Evolutionary conservation across 2,797 vertebrate genomes (phyloP).

Genomic region (Paguma larvata): DNA sequence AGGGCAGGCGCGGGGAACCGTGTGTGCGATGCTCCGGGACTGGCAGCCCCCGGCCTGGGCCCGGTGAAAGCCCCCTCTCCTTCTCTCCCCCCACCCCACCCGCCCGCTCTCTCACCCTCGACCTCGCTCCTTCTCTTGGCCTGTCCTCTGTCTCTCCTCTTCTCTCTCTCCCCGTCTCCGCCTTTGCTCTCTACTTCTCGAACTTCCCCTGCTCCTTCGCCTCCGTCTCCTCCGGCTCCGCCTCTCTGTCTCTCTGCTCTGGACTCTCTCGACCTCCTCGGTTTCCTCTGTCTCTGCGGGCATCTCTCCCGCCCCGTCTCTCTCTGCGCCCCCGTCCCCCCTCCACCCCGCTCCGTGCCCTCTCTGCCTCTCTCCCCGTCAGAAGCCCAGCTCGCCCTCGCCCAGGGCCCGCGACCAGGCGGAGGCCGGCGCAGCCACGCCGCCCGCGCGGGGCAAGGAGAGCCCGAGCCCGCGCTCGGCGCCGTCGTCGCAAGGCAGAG

Average conservation of each 20-base stretch:
- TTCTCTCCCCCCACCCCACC: conserved; percentile 78
- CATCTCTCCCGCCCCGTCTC: neutral
- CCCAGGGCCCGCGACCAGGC: conserved; percentile 88
- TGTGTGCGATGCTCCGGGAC: conserved; percentile 83
- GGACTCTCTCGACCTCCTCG: conserved; percentile 69
- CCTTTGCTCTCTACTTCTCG: neutral
- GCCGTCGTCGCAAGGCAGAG: conserved; percentile 87
- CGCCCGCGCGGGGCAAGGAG: conserved; percentile 87
- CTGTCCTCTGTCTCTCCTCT: conserved; percentile 16
- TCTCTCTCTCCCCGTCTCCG: neutral
- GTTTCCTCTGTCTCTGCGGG: conserved; percentile 80
- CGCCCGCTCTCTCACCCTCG: conserved; percentile 35
- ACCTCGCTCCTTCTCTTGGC: neutral
- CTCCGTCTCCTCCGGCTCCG: conserved; percentile 5
- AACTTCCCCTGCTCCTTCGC: neutral
- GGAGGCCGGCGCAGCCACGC: conserved; percentile 86
- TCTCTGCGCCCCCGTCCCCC: conserved; percentile 86
- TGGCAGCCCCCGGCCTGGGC: conserved; percentile 73
- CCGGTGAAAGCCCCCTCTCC: conserved; percentile 82
- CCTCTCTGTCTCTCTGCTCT: conserved; percentile 64
- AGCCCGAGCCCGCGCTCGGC: conserved; percentile 90
- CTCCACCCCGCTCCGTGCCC: conserved; percentile 80
- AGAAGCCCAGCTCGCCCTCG: conserved; percentile 92
- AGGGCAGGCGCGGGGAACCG: conserved; percentile 84
- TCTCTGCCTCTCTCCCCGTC: conserved; percentile 85